A percentile compares a stretch with the other conserved stretches of the same genome.
phyloP scores from a whole-genome alignment of 1,140 invertebrate species.

The Bombyx mandarina region DNA sequence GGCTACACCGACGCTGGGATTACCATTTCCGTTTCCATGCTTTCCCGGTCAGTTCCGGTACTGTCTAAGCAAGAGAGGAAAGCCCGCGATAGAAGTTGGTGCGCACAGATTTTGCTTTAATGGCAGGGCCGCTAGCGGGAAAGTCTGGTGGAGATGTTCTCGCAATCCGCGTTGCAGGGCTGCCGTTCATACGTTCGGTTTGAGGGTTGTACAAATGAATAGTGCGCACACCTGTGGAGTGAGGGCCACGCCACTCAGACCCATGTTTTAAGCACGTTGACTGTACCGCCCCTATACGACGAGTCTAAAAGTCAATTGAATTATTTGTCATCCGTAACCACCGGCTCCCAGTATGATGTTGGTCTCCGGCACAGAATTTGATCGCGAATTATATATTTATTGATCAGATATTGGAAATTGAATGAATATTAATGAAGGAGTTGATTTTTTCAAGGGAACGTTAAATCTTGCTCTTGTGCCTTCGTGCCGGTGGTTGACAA shows the following conservation, averaged over 20 bases:
- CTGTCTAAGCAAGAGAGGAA: constrained; percentile 62
- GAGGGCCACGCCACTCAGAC: constrained; percentile 52
- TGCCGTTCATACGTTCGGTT: constrained; percentile 60
- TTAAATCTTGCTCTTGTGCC: constrained; percentile 57
- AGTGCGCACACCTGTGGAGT: constrained; percentile 63
- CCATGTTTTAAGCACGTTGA: constrained; percentile 45
- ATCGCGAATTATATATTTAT: constrained; percentile 27
- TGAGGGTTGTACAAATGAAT: constrained; percentile 63
- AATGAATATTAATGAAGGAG: constrained; percentile 23
- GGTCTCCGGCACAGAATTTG: constrained; percentile 41
- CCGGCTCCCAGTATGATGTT: constrained; percentile 35
- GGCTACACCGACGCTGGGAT: constrained; percentile 43
- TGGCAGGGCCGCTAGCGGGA: constrained; percentile 61
- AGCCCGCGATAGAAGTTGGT: constrained; percentile 61
- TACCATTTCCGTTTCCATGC: constrained; percentile 60
- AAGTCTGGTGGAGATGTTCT: constrained; percentile 66
- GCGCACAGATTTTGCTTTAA: constrained; percentile 64
- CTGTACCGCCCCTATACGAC: neutral
- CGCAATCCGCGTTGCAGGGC: constrained; percentile 59
- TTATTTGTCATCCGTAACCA: constrained; percentile 26
- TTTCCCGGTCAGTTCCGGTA: constrained; percentile 64
- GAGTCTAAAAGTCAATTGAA: constrained; percentile 15
- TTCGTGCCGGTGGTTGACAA: constrained; percentile 44
- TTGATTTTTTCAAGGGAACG: constrained; percentile 30
- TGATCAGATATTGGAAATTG: constrained; percentile 12